Percentiles rank a stretch among this genome's conserved stretches.
phyloP scores from a whole-genome alignment of 2,888 invertebrate genomes.

The Stenotaenia linearis region DNA sequence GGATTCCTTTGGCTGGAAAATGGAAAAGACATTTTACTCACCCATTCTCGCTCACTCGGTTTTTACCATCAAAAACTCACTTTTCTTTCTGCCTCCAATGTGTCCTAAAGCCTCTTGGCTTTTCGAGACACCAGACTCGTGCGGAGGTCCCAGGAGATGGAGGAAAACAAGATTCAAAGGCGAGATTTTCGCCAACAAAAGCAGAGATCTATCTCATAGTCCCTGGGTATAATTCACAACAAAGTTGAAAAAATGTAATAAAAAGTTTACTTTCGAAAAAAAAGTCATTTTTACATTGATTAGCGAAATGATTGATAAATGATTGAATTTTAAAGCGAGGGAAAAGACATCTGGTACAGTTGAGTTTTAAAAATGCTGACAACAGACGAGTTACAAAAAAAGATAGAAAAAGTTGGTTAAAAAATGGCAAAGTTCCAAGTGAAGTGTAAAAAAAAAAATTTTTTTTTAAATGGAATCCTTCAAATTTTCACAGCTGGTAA shows the following conservation, averaged over 20 bases:
- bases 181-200: background rate
- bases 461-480: background rate
- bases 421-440: background rate
- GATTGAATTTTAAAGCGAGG: background rate
- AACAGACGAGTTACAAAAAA: background rate
- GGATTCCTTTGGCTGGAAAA: background rate
- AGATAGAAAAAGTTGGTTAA: background rate
- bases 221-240: background rate
- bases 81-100: background rate
- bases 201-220: background rate
- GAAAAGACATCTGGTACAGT: background rate
- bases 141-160: background rate
- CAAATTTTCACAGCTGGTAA: background rate
- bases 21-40: background rate
- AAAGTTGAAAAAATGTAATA: background rate
- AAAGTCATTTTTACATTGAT: too few species aligned
- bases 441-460: background rate
- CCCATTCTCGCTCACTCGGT: background rate
- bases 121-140: background rate
- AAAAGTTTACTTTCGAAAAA: background rate
- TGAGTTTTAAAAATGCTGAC: background rate
- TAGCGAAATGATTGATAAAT: too few species aligned
- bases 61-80: slow-evolving; percentile 19
- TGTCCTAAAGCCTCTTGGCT: background rate
- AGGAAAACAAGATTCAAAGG: background rate